phyloP scores from a whole-genome alignment of 2,888 invertebrate genomes.

The Sminthurinus aureus region DNA sequence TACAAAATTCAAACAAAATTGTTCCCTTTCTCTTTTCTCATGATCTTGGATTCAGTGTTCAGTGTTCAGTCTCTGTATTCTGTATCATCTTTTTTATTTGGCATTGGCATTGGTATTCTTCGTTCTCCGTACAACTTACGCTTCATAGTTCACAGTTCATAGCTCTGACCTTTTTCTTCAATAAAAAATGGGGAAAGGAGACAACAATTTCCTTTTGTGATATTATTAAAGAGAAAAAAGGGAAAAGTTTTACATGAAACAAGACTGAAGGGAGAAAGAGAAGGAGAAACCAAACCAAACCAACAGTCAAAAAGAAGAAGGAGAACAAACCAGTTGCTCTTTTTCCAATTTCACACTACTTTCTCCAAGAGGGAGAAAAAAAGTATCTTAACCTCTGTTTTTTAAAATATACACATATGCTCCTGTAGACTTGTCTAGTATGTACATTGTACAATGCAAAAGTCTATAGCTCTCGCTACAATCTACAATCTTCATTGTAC shows the following conservation, averaged over 20 bases:
- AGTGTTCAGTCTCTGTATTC: neutral
- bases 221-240: neutral
- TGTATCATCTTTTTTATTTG: neutral
- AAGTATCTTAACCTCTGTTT: neutral
- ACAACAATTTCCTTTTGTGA: neutral
- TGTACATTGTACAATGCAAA: too few species aligned
- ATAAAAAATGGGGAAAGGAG: neutral
- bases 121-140: too few species aligned
- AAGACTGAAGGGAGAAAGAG: too few species aligned
- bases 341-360: slow-evolving; percentile 12
- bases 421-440: neutral
- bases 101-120: neutral
- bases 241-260: neutral
- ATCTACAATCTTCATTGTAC: too few species aligned
- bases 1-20: too few species aligned
- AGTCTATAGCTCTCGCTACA: too few species aligned
- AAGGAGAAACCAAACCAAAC: slow-evolving; percentile 5
- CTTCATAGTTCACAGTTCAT: neutral
- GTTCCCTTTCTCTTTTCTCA: neutral
- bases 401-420: neutral
- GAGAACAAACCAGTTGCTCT: neutral
- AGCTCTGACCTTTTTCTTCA: neutral
- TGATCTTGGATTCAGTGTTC: neutral
- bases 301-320: neutral
- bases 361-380: neutral